Evolutionary conservation across 2,888 invertebrate species (phyloP).

Genomic region (Athripsodes cinereus): DNA sequence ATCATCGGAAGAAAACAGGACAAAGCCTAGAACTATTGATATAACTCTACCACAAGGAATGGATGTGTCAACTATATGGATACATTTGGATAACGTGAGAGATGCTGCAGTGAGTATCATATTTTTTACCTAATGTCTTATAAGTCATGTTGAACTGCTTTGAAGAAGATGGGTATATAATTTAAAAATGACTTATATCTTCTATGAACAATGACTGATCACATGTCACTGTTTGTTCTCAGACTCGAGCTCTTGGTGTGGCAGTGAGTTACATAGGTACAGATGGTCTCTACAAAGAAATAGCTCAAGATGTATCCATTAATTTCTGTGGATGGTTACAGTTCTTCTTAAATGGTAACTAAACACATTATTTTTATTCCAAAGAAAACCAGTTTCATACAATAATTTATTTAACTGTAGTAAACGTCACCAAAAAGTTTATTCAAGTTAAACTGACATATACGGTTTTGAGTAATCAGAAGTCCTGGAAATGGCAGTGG

Average conservation of each 20-base stretch:
- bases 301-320: slow-evolving; percentile 78
- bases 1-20: slow-evolving; percentile 93
- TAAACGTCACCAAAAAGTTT: no score
- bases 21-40: slow-evolving; percentile 83
- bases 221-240: slow-evolving; percentile 36
- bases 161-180: no score
- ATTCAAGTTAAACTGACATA: no score
- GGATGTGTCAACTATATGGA: slow-evolving; percentile 66
- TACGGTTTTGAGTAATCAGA: no score
- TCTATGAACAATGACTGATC: no score
- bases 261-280: slow-evolving; percentile 31
- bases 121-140: background rate
- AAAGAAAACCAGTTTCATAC: no score
- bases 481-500: no score
- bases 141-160: no score
- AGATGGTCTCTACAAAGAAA: slow-evolving; percentile 75
- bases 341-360: slow-evolving; percentile 68
- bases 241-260: slow-evolving; percentile 81
- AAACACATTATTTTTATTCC: no score
- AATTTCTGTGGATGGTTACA: slow-evolving; percentile 88
- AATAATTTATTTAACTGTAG: no score
- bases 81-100: slow-evolving; percentile 92
- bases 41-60: slow-evolving; percentile 55
- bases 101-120: slow-evolving; percentile 65
- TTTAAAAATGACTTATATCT: no score